Conservation (phyloP, 2,113 vertebrate species). For the Cyanistes caeruleus region DNA sequence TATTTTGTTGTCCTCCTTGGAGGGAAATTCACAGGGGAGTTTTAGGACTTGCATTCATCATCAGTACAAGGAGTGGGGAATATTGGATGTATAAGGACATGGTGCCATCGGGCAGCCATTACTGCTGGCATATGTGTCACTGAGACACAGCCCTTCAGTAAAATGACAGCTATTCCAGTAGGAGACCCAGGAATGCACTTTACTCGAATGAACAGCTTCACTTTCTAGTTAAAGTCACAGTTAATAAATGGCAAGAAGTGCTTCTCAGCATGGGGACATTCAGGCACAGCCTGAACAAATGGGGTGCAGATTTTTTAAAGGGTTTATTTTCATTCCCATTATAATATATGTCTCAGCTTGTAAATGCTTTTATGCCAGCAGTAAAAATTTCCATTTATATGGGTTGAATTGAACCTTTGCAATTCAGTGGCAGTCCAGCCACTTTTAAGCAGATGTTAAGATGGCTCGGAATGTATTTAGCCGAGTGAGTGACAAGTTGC, state of each 20-base stretch:
- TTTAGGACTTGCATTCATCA: not conserved
- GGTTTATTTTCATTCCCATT: slow-evolving; percentile 25
- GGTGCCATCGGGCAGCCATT: not conserved
- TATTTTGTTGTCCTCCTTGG: not conserved
- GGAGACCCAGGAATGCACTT: slow-evolving; percentile 45
- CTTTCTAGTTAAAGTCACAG: slow-evolving; percentile 67
- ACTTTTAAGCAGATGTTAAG: slow-evolving; percentile 47
- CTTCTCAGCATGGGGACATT: slow-evolving; percentile 46
- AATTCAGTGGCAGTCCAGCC: slow-evolving; percentile 31
- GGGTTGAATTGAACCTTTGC: slow-evolving; percentile 33
- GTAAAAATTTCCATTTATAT: slow-evolving; percentile 46
- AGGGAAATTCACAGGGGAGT: not conserved
- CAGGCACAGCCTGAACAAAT: slow-evolving; percentile 60
- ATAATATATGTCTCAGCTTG: slow-evolving; percentile 34
- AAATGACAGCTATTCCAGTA: slow-evolving; percentile 55
- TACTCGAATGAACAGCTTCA: slow-evolving; percentile 40
- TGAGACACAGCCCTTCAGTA: not conserved
- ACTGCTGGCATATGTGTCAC: not conserved
- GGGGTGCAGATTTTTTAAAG: slow-evolving; percentile 64
- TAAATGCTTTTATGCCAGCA: slow-evolving; percentile 54
- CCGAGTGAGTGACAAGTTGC: slow-evolving; percentile 27
- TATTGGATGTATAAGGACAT: not conserved
- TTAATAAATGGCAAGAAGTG: slow-evolving; percentile 63
- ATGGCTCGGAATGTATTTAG: slow-evolving; percentile 24
- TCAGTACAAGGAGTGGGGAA: not conserved